Base-by-base conservation (phyloP, 2,113 vertebrate species). In the Oryzias javanicus region DNA sequence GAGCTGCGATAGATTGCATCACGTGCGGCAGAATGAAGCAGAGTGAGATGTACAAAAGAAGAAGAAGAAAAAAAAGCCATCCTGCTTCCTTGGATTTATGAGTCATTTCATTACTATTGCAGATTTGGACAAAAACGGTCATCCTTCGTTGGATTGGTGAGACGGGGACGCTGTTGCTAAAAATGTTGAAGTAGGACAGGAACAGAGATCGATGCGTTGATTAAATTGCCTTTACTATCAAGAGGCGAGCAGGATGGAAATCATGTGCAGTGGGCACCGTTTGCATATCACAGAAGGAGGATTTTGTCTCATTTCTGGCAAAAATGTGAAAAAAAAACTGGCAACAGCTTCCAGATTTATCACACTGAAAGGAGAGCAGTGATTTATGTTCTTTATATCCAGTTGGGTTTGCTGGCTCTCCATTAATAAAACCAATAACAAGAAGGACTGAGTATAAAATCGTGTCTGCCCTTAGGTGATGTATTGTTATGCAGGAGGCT, bases 371-470 rank as follows among this genome's bases (percentile, higher is more conserved):
- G 50, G 19, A 65, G n/a, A 42, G 10, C 45, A 51, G 55, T 64
- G 47, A 70, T 55, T 17, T 48, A 55, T 72, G 59, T 61, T 45
- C 70, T 82, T 82, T 62, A 72, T 49, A 64, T 44, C 65, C 66
- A 73, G 54, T 72, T 76, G 50, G 13, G 58, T 16, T 54, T 16
- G 35, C 49, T 55, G 56, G 59, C 59, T 75, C 75, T 72, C 51
- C 67, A 77, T 81, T 80, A 86, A 83, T 83, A 83, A 79, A 80
- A 76, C 64, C 75, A 76, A 83, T 86, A 74, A 59, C 60, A 67
- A 27, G 67, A 60, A 56, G 59, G 78, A 24, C 55, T 50, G 72
- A 4, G 64, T 71, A 56, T 74, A 48, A 53, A 70, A 64, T 81
- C 74, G 61, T 27, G 78, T 66, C 79, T 70, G 62, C 64, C 81